A percentile compares a stretch with the other conserved stretches of the same genome.
Evolutionary conservation across 2,113 vertebrate genomes (phyloP).

Genomic region (Thalassoma bifasciatum): DNA sequence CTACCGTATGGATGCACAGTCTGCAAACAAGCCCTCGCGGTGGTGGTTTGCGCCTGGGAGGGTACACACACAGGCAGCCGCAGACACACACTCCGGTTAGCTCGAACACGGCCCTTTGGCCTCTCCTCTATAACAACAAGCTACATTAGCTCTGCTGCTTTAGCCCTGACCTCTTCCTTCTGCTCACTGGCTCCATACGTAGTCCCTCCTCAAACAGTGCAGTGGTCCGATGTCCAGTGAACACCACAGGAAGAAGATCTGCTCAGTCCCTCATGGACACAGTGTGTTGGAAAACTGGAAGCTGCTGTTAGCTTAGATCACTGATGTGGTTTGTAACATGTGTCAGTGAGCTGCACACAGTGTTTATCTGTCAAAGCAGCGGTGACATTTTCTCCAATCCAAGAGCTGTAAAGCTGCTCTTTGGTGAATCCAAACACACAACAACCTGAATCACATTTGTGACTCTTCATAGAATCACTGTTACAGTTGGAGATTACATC

Average conservation of each 20-base stretch:
- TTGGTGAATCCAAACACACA: too few species aligned
- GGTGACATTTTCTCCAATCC: constrained; percentile 27
- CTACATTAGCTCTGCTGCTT: constrained; percentile 36
- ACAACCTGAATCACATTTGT: too few species aligned
- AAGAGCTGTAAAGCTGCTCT: too few species aligned
- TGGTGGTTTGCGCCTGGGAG: constrained; percentile 28
- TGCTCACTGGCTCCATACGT: constrained; percentile 8
- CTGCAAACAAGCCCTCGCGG: constrained; percentile 42
- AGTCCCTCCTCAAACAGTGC: constrained; percentile 29
- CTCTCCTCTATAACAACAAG: constrained; percentile 28
- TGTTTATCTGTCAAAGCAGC: constrained; percentile 37
- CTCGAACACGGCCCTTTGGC: constrained; percentile 43
- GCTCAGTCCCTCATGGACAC: neutral
- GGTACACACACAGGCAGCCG: constrained; percentile 9
- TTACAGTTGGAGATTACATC: too few species aligned
- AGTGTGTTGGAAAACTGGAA: constrained; percentile 6
- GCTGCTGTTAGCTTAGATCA: constrained; percentile 20
- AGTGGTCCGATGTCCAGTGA: neutral
- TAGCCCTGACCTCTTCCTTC: constrained; percentile 15
- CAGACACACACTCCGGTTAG: constrained; percentile 19
- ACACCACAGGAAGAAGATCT: neutral
- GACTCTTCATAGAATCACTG: too few species aligned
- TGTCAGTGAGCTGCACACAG: constrained; percentile 2
- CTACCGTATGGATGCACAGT: constrained; percentile 49
- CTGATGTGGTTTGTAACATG: neutral